A percentile compares a stretch with the other conserved stretches of the same genome.
Conservation (phyloP, 2,797 vertebrate genomes). For the Pipistrellus nathusii region DNA sequence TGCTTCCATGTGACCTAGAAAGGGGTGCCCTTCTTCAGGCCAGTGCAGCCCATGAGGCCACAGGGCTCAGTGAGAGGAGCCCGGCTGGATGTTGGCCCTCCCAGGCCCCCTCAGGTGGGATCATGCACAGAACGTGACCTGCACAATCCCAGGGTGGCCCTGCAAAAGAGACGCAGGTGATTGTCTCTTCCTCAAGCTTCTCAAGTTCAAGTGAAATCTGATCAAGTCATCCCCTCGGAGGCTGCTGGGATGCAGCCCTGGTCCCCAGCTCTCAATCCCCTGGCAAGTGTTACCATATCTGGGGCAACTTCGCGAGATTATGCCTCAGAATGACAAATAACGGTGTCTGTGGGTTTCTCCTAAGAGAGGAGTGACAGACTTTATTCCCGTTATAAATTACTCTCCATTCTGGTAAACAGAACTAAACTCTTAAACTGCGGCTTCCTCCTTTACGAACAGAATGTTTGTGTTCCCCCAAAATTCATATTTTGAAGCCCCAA, state of each 20-base stretch:
- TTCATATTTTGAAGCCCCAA: neutral
- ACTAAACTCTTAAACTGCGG: neutral
- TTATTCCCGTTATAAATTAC: neutral
- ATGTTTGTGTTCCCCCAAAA: neutral
- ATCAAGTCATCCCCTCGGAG: neutral
- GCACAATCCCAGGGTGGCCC: rapidly evolving
- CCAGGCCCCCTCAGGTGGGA: rapidly evolving
- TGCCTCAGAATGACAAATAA: neutral
- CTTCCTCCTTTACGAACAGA: neutral
- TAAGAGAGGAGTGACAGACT: neutral
- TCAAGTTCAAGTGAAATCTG: neutral
- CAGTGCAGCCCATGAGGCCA: rapidly evolving
- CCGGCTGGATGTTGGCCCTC: neutral
- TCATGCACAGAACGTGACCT: rapidly evolving
- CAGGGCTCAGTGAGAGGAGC: neutral
- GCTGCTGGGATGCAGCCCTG: no score
- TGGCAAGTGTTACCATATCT: neutral
- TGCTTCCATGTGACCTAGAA: rapidly evolving
- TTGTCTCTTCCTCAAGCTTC: neutral
- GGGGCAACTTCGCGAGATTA: no score
- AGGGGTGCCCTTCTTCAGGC: neutral
- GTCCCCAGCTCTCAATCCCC: neutral
- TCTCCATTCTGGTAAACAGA: neutral
- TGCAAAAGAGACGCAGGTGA: neutral
- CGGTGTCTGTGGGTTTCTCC: neutral